Conservation (phyloP, 2,113 vertebrate genomes). For the Dromas ardeola region DNA sequence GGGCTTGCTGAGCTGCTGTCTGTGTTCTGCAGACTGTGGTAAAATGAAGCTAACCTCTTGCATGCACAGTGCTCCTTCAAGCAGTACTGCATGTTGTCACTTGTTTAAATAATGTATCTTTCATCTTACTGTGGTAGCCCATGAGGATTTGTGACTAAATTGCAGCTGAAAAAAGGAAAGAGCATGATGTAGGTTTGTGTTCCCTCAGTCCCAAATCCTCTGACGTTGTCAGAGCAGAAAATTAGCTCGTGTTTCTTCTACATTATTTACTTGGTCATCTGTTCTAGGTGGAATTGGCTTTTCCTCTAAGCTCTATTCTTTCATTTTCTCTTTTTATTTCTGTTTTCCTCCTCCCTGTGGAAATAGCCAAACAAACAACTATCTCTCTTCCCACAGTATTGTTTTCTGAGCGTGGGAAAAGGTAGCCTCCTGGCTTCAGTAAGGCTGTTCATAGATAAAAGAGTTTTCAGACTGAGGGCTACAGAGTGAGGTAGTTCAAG, state of each 20-base stretch:
- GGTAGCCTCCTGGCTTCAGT: background rate
- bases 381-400: background rate
- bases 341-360: background rate
- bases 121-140: background rate
- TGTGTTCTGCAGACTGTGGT: background rate
- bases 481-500: background rate
- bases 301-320: background rate
- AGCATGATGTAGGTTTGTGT: background rate
- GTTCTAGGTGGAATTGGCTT: background rate
- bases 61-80: rapidly evolving
- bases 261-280: background rate
- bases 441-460: background rate
- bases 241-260: background rate
- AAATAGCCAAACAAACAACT: background rate
- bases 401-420: background rate
- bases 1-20: background rate
- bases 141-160: background rate
- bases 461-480: background rate
- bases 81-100: rapidly evolving
- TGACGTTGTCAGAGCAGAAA: background rate
- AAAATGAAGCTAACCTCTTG: rapidly evolving
- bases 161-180: background rate
- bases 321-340: background rate
- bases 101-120: background rate
- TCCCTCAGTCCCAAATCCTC: background rate